These are phyloP conservation scores for Sphaerophoria taeniata DNA, from an alignment of 2,888 invertebrate genomes.

Conservation along the genomic window DNA sequence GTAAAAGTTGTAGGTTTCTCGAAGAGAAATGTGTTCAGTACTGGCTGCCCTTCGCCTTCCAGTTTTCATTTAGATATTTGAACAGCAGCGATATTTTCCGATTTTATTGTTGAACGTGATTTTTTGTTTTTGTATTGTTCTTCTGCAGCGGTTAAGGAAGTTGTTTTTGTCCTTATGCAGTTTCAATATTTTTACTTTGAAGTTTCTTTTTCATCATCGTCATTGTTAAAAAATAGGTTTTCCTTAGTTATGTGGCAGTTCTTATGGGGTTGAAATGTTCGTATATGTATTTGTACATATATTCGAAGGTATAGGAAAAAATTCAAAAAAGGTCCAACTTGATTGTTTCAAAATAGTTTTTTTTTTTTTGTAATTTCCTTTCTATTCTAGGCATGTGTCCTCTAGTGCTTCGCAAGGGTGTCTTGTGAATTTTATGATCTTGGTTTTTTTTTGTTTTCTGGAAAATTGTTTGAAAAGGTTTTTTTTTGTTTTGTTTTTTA, in stretches of 20 bases:
- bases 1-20: constrained; percentile 18
- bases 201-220: constrained; percentile 69
- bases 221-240: constrained; percentile 61
- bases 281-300: not conserved
- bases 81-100: constrained; percentile 70
- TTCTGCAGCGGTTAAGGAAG: constrained; percentile 54
- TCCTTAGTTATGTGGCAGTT: constrained; percentile 13
- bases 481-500: constrained; percentile 24
- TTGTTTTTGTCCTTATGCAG: constrained; percentile 70
- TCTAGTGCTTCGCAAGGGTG: constrained; percentile 41
- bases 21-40: constrained; percentile 50
- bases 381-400: constrained; percentile 6
- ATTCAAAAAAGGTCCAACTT: constrained; percentile 34
- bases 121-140: constrained; percentile 28
- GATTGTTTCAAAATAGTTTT: constrained; percentile 55
- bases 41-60: constrained; percentile 4
- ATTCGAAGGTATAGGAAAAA: not conserved
- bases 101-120: constrained; percentile 66
- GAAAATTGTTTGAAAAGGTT: constrained; percentile 24
- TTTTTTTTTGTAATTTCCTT: constrained; percentile 15
- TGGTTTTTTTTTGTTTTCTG: constrained; percentile 42
- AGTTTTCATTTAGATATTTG: constrained; percentile 52
- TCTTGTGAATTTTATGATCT: constrained; percentile 56
- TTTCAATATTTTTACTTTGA: constrained; percentile 73
- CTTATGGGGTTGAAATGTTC: too few species aligned